phyloP scores from a whole-genome alignment of 2,113 vertebrate species.

The Rallus limicola region DNA sequence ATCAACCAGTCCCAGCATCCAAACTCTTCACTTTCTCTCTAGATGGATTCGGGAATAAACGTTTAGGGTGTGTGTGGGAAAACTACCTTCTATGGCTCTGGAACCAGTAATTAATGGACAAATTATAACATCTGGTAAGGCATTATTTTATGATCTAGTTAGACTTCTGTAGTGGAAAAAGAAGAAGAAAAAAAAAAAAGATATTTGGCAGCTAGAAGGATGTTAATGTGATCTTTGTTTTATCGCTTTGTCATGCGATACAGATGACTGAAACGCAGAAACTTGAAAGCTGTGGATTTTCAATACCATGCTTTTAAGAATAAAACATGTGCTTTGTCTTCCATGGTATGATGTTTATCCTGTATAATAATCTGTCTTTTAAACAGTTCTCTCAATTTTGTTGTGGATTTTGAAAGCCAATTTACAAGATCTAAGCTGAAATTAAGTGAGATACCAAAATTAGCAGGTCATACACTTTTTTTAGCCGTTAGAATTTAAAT shows the following conservation, averaged over 20 bases:
- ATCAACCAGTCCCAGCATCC: background rate
- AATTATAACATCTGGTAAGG: conserved; percentile 28
- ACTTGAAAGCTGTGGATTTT: background rate
- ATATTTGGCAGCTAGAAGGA: background rate
- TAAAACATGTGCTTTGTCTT: background rate
- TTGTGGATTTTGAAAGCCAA: background rate
- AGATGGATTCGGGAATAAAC: conserved; percentile 2
- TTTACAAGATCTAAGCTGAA: background rate
- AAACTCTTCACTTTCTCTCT: background rate
- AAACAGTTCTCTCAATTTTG: background rate
- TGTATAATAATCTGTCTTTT: background rate
- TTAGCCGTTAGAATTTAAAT: background rate
- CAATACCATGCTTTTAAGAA: background rate
- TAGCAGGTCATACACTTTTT: background rate
- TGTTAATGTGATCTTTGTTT: conserved; percentile 29
- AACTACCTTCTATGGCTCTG: background rate
- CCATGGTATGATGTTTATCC: background rate
- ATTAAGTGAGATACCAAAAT: background rate
- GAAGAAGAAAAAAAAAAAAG: conserved; percentile 4
- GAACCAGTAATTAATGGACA: conserved; percentile 44
- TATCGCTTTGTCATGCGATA: background rate
- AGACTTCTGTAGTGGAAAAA: background rate
- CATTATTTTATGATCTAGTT: conserved; percentile 22
- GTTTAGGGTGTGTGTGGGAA: background rate
- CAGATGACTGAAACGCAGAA: background rate